A percentile compares a stretch with the other conserved stretches of the same genome.
phyloP scores from a whole-genome alignment of 2,888 invertebrate genomes.

The Melolontha melolontha region DNA sequence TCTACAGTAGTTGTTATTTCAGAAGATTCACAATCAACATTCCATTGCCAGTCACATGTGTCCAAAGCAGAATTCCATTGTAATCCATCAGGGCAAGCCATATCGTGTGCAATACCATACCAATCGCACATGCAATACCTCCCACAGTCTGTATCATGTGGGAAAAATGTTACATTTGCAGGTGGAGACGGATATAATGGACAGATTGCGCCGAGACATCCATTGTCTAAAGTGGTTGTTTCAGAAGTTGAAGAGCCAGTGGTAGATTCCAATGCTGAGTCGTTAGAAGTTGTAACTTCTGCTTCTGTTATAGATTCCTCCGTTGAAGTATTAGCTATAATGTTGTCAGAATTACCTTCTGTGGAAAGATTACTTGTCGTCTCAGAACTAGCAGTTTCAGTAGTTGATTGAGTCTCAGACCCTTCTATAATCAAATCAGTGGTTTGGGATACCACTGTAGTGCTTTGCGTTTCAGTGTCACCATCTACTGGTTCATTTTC shows the following conservation, averaged over 20 bases:
- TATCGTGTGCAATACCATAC: conserved; percentile 34
- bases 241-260: neutral
- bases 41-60: conserved; percentile 37
- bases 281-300: neutral
- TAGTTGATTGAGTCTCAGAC: neutral
- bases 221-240: neutral
- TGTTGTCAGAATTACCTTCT: neutral
- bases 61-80: conserved; percentile 46
- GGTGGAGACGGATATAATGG: conserved; percentile 15
- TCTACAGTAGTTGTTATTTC: too few relatives aligned
- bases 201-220: neutral
- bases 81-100: conserved; percentile 47
- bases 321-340: neutral
- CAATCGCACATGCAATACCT: conserved; percentile 47
- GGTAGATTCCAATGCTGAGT: too few relatives aligned
- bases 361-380: neutral
- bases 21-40: conserved; percentile 1
- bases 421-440: too few relatives aligned
- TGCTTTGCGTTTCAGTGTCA: too few relatives aligned
- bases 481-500: too few relatives aligned
- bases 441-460: too few relatives aligned
- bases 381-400: neutral
- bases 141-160: conserved; percentile 43
- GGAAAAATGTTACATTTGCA: conserved; percentile 24
- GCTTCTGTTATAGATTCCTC: neutral